These are phyloP conservation scores for Lanius collurio DNA, from an alignment of 2,113 vertebrate genomes.

Conservation along the genomic window DNA sequence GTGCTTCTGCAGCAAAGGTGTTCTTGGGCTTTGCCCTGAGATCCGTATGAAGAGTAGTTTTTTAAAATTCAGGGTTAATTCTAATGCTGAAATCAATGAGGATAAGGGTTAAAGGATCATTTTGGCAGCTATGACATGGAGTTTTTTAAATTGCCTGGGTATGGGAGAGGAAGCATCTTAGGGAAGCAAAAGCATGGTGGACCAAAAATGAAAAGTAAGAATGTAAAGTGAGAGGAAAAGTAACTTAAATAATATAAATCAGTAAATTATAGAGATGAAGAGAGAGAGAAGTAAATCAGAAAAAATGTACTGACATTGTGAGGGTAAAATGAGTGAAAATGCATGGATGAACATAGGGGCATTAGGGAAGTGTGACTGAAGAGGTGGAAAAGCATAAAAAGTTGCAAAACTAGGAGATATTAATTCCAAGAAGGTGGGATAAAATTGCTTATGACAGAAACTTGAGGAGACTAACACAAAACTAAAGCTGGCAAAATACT, in stretches of 20 bases:
- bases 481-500: neutral
- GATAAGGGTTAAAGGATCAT: neutral
- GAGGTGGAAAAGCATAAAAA: neutral
- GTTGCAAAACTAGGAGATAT: neutral
- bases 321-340: neutral
- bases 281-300: neutral
- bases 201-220: neutral
- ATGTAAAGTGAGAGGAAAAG: neutral
- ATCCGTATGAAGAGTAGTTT: neutral
- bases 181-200: neutral
- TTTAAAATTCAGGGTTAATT: neutral
- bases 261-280: neutral
- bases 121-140: neutral
- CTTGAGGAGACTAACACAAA: neutral
- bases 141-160: neutral
- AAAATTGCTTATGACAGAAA: neutral
- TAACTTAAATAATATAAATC: neutral
- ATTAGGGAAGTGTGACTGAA: neutral
- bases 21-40: neutral
- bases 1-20: neutral
- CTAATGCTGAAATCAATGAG: neutral
- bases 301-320: neutral
- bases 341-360: neutral
- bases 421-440: neutral
- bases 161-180: neutral